phyloP scores from a whole-genome alignment of 2,888 invertebrate genomes.

The Ormyrus rosae region DNA sequence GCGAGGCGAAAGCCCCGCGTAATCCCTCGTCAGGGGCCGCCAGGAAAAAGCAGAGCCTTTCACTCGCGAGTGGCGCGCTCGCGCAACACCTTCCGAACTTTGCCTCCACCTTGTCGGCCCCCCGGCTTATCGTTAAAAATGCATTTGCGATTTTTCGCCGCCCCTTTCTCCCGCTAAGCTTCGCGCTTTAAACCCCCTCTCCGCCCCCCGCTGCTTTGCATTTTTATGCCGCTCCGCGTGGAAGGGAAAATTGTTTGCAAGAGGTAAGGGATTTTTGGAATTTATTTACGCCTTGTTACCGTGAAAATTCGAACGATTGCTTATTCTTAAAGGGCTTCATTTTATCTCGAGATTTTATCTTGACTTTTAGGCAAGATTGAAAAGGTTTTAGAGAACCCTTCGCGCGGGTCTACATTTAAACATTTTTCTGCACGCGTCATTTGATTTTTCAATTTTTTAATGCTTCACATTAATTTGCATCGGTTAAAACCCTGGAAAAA shows the following conservation, averaged over 20 bases:
- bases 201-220: constrained; percentile 1
- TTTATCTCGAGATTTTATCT: too few relatives aligned
- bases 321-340: too few relatives aligned
- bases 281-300: too few relatives aligned
- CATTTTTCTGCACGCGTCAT: background rate
- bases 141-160: constrained; percentile 17
- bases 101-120: background rate
- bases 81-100: constrained; percentile 41
- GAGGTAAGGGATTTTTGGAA: too few relatives aligned
- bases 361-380: too few relatives aligned
- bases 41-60: constrained; percentile 39
- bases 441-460: background rate
- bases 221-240: too few relatives aligned
- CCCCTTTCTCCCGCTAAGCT: too few relatives aligned
- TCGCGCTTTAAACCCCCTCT: too few relatives aligned
- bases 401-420: too few relatives aligned
- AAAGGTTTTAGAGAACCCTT: too few relatives aligned
- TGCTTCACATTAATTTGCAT: constrained; percentile 15
- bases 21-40: constrained; percentile 25
- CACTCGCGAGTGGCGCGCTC: constrained; percentile 14
- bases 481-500: background rate
- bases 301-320: too few relatives aligned
- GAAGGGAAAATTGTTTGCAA: too few relatives aligned
- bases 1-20: constrained; percentile 29
- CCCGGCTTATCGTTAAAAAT: constrained; percentile 42